Percentiles rank a stretch among this genome's conserved stretches.
Conservation (phyloP, 2,888 invertebrate species). For the Muscina levida region DNA sequence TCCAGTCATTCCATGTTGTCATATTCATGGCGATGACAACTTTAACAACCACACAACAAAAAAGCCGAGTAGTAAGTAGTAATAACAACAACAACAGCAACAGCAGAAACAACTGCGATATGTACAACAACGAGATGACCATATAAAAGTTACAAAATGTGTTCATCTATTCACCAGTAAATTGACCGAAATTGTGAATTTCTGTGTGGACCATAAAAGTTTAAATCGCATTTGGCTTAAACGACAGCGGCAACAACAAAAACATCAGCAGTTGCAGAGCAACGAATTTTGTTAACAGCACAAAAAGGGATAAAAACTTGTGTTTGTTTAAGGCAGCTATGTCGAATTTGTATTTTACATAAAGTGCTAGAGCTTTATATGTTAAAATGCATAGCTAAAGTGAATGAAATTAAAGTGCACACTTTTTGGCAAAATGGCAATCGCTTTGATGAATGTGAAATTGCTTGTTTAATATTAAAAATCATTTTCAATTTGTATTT, state of each 20-base stretch:
- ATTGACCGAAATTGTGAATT: slow-evolving; percentile 26
- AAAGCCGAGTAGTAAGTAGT: too few relatives aligned
- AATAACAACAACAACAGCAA: neutral
- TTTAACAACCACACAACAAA: slow-evolving; percentile 37
- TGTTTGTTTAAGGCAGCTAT: too few relatives aligned
- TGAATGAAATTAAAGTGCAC: too few relatives aligned
- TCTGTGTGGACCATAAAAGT: slow-evolving; percentile 15
- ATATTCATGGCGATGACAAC: slow-evolving; percentile 40
- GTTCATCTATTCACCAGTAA: slow-evolving; percentile 28
- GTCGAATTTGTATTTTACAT: too few relatives aligned
- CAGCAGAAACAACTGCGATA: neutral
- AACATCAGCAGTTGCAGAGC: neutral
- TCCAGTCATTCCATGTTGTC: slow-evolving; percentile 35
- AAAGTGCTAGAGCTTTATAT: too few relatives aligned
- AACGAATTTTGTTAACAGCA: slow-evolving; percentile 4
- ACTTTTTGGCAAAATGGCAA: too few relatives aligned
- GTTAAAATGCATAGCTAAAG: too few relatives aligned
- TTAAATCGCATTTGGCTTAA: slow-evolving; percentile 20
- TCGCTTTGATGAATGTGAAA: too few relatives aligned
- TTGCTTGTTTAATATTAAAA: too few relatives aligned
- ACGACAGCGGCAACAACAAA: neutral
- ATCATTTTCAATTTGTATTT: too few relatives aligned
- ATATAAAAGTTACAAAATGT: slow-evolving; percentile 24
- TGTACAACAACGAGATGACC: slow-evolving; percentile 20
- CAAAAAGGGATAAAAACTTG: neutral